Evolutionary conservation across 2,113 vertebrate genomes (phyloP), one percentile per base, ranked within the genome.

Genomic region (Zosterops borbonicus): DNA sequence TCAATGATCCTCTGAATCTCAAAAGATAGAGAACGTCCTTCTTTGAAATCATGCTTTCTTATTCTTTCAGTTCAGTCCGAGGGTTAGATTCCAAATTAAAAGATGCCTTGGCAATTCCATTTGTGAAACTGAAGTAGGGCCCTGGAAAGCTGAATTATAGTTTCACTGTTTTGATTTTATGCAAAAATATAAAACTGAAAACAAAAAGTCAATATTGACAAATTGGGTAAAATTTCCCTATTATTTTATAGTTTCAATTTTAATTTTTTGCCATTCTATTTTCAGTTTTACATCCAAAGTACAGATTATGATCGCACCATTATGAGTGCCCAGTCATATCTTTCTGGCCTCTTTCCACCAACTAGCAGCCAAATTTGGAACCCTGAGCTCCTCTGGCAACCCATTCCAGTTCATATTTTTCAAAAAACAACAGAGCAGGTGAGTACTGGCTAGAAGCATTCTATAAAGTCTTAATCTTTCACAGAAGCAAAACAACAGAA

Each of bases 281-380:
- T 86, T 75, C 92, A 99, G 99, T 93, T 99, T 71, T 98, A 98
- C 35, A 95, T 99, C n/a, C 98, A 95, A 91, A 99, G 99, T 84
- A 99, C 99, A 20, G 99, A 99, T 85, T 94, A 98, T 10, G 99
- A 99, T 93, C 98, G 99, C 42, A 99, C 99, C n/a, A 97, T 99
- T 92, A 99, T 99, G 99, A 99, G 99, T 21, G 98, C 98, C 42
- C 98, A 98, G 96, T 97, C 97, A 44, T 98, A 98, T 83, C 98
- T 99, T 8, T 98, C 99, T 55, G 99, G 98, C 71, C 97, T 99
- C 78, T 99, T 98, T 94, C 98, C 98, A 81, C 98, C 98, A 15
- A 94, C 83, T n/a, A 97, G 96, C 56, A 88, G 73, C 31, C 97
- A 98, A 46, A 27, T 97, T 65, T 98, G 98, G 98, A 97, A 98